Conservation (phyloP, 2,113 vertebrate species). For the Menidia beryllina region DNA sequence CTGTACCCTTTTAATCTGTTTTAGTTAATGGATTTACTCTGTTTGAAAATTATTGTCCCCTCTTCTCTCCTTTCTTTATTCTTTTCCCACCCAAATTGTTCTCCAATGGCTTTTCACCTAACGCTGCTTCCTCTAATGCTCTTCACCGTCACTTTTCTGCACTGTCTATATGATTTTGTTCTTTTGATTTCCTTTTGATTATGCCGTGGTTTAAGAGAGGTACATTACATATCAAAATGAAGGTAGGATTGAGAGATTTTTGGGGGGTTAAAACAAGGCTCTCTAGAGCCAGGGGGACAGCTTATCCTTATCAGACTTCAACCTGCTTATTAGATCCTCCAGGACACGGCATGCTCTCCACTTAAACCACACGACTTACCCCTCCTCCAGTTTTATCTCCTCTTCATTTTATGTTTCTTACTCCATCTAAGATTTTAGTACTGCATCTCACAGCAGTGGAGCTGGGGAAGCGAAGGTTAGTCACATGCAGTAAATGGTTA, state of each 20-base stretch:
- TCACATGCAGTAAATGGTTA: conserved; percentile 43
- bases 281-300: conserved; percentile 80
- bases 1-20: background rate
- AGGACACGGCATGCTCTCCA: conserved; percentile 74
- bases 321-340: conserved; percentile 84
- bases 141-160: conserved; percentile 17
- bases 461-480: conserved; percentile 47
- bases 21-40: conserved; percentile 1
- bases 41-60: conserved; percentile 7
- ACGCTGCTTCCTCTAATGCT: conserved; percentile 12
- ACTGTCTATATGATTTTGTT: conserved; percentile 10
- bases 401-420: conserved; percentile 41
- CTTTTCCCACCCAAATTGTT: conserved; percentile 27
- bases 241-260: conserved; percentile 17
- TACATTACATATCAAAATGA: conserved; percentile 59
- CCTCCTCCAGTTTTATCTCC: conserved; percentile 48
- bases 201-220: conserved; percentile 57
- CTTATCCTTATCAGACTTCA: conserved; percentile 84
- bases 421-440: conserved; percentile 58
- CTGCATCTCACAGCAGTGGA: conserved; percentile 42
- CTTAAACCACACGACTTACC: conserved; percentile 72
- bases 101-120: conserved; percentile 11
- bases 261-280: conserved; percentile 66
- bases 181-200: conserved; percentile 42
- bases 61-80: conserved; percentile 4